Evolutionary conservation across 2,888 invertebrate species (phyloP).

Genomic region (Tyria jacobaeae): DNA sequence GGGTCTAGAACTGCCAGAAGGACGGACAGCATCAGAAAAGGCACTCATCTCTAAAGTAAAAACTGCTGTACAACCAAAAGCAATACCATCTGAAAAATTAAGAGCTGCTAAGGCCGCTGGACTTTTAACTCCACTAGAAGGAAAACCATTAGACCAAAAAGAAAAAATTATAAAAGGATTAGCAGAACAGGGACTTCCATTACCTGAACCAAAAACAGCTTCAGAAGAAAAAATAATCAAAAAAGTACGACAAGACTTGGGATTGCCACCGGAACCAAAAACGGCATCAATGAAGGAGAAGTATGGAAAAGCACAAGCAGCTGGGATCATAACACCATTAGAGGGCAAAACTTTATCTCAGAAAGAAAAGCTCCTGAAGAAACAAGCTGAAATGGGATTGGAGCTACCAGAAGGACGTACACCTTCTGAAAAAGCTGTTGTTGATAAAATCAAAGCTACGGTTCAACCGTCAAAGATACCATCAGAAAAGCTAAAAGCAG

Average conservation of each 20-base stretch:
- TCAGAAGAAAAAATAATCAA: constrained; percentile 23
- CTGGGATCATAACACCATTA: constrained; percentile 54
- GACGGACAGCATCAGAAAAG: constrained; percentile 7
- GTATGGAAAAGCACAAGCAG: constrained; percentile 50
- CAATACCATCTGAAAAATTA: constrained; percentile 32
- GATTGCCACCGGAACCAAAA: constrained; percentile 43
- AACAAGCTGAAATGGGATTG: no score
- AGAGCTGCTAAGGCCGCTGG: constrained; percentile 47
- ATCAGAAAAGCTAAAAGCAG: no score
- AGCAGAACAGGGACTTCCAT: constrained; percentile 15
- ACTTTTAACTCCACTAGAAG: constrained; percentile 23
- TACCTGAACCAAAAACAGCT: constrained; percentile 28
- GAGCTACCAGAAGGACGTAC: no score
- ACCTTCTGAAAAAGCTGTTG: no score
- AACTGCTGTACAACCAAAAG: background rate
- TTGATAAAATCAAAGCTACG: no score
- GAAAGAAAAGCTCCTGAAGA: no score
- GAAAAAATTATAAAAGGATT: constrained; percentile 24
- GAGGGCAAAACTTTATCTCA: no score
- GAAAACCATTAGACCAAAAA: constrained; percentile 21
- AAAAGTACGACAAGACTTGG: constrained; percentile 23
- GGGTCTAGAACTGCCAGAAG: constrained; percentile 20
- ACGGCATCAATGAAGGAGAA: constrained; percentile 47
- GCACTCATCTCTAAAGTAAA: constrained; percentile 31
- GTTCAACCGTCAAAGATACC: no score